Evolutionary conservation across 1,140 invertebrate species (phyloP).

Genomic region (Nasonia giraulti): DNA sequence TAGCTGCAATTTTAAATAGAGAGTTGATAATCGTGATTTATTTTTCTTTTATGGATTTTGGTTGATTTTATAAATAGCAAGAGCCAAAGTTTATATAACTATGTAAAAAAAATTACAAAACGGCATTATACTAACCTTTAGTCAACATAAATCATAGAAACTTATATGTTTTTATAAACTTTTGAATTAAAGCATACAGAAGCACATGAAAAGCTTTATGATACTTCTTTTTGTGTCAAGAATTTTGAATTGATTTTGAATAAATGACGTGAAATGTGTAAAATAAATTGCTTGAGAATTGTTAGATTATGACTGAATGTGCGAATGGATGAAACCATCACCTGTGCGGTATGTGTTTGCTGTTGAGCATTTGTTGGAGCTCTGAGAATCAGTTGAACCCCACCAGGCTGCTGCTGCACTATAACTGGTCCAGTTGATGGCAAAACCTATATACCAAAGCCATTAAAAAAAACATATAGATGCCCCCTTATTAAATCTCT

Average conservation of each 20-base stretch:
- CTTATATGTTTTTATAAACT: slow-evolving; percentile 18
- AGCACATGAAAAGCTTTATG: slow-evolving; percentile 46
- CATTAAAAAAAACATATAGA: slow-evolving; percentile 58
- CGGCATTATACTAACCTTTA: slow-evolving; percentile 11
- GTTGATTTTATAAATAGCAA: not conserved
- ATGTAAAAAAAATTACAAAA: not conserved
- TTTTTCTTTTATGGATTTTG: not conserved
- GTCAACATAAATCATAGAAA: not conserved
- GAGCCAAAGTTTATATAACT: not conserved
- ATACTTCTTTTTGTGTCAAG: slow-evolving; percentile 14
- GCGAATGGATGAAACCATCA: slow-evolving; percentile 70
- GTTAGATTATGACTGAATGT: slow-evolving; percentile 55
- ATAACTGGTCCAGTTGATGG: slow-evolving; percentile 72
- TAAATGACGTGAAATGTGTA: slow-evolving; percentile 35
- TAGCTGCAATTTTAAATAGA: slow-evolving; percentile 62
- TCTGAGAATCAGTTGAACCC: slow-evolving; percentile 72
- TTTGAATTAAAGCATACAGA: slow-evolving; percentile 35
- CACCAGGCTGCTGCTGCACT: slow-evolving; percentile 72
- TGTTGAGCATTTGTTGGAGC: slow-evolving; percentile 71
- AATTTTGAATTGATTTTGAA: slow-evolving; percentile 14
- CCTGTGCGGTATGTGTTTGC: slow-evolving; percentile 74
- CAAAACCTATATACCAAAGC: slow-evolving; percentile 69
- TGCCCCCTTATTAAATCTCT: slow-evolving; percentile 41
- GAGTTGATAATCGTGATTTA: not conserved
- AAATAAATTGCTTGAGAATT: slow-evolving; percentile 25